phyloP scores from a whole-genome alignment of 2,888 invertebrate species.

The Aethes cnicana region DNA sequence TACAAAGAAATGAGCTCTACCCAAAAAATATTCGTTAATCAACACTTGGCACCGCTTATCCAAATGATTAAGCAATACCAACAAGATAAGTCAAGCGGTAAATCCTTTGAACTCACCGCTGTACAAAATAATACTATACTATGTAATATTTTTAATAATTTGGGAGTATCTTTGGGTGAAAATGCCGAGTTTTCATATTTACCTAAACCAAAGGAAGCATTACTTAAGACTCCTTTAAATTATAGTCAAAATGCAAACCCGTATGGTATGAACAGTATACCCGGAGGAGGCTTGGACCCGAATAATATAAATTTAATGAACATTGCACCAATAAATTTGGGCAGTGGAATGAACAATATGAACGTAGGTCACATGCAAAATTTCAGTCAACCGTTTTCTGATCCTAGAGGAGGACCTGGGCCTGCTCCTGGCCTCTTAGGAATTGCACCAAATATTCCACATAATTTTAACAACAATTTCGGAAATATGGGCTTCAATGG shows the following conservation, averaged over 20 bases:
- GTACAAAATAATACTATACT: conserved; percentile 78
- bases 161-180: conserved; percentile 83
- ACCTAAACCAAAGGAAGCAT: conserved; percentile 73
- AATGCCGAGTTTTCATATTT: conserved; percentile 80
- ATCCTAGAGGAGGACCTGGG: conserved; percentile 74
- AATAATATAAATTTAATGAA: conserved; percentile 71
- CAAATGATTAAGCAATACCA: conserved; percentile 84
- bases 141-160: conserved; percentile 83
- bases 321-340: conserved; percentile 71
- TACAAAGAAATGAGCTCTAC: conserved; percentile 87
- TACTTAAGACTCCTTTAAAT: conserved; percentile 69
- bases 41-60: conserved; percentile 84
- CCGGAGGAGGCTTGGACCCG: conserved; percentile 56
- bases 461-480: conserved; percentile 74
- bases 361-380: conserved; percentile 68
- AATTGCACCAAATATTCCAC: conserved; percentile 80
- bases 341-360: conserved; percentile 62
- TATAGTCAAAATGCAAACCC: conserved; percentile 63
- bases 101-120: conserved; percentile 77
- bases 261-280: conserved; percentile 60
- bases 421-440: conserved; percentile 82
- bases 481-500: conserved; percentile 72
- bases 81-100: conserved; percentile 80
- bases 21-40: conserved; percentile 87
- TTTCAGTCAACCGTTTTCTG: conserved; percentile 69